Base-by-base conservation (phyloP, 2,888 invertebrate genomes). In the Netelia fuscicornis region DNA sequence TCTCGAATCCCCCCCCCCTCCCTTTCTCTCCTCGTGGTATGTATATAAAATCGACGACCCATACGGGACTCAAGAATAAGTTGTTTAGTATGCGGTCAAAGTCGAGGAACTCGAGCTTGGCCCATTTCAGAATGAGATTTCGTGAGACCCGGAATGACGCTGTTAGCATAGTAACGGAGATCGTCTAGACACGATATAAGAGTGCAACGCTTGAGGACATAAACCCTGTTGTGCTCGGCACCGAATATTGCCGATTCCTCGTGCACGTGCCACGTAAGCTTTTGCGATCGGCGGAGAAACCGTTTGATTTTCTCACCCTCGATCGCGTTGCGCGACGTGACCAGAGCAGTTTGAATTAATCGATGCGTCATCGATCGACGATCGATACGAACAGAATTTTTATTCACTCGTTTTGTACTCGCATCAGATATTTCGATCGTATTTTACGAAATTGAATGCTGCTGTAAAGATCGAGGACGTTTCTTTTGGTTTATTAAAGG, bases 81-180 rank as follows among this genome's bases (percentile, higher is more conserved):
- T 74, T 72, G 76, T 30, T 89, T 87, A 80, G 85, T 87, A 88
- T 88, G 84, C 87, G 58, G 68, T 83, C 75, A 76, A 70, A 70
- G 83, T 85, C 83, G 74, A 62, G 48, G 56, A 79, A 70, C 84
- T 82, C 79, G 82, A 82, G 82, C 65, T 70, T 87, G 85, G 84
- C 87, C 87, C 86, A 87, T 86, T 87, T 89, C 72, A 81, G 75
- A 88, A 75, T 82, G 68, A 75, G 67, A 80, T 85, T 84, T 80
- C 72, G 76, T 74, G 83, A 81, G 86, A 75, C 86, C 75, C 75
- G 72, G 83, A 87, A 87, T 84, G 76, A 86, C 67, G 84, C 79
- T 86, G 75, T 84, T 83, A 85, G 82, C 87, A 87, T 86, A 83
- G 84, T 88, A 87, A 88, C 88, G 83, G 87, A 78, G 67, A 86